Evolutionary conservation across 2,113 vertebrate genomes (phyloP).

Genomic region (Agelaius phoeniceus): DNA sequence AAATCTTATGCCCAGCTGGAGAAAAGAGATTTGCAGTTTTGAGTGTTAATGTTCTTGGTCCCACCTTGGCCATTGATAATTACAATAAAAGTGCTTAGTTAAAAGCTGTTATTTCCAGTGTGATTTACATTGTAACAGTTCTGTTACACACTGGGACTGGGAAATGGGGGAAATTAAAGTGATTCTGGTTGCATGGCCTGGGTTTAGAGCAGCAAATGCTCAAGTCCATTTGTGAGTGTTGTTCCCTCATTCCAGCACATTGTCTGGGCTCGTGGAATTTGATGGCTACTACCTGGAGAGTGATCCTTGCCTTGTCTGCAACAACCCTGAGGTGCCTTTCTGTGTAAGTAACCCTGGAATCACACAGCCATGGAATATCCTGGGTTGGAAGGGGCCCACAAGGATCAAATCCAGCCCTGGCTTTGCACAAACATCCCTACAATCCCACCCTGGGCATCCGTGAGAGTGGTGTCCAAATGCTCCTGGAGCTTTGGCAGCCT

Average conservation of each 20-base stretch:
- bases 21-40: background rate
- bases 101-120: background rate
- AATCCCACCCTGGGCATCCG: background rate
- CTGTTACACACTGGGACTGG: background rate
- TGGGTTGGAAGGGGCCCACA: background rate
- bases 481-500: background rate
- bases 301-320: slow-evolving; percentile 96
- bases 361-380: background rate
- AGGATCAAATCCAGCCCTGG: background rate
- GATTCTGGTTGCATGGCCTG: background rate
- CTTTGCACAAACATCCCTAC: background rate
- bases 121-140: background rate
- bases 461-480: rapidly evolving
- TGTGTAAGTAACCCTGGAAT: slow-evolving; percentile 82
- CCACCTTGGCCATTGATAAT: background rate
- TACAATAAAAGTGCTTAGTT: background rate
- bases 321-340: slow-evolving; percentile 97
- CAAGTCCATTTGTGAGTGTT: background rate
- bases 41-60: background rate
- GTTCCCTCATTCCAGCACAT: slow-evolving; percentile 76
- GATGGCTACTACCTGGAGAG: slow-evolving; percentile 97
- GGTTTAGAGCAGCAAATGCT: background rate
- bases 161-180: background rate
- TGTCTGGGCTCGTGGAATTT: slow-evolving; percentile 96
- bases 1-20: background rate